Evolutionary conservation across 2,797 vertebrate genomes (phyloP), one percentile per base, ranked within the genome.

Genomic region (Spondyliosoma cantharus): DNA sequence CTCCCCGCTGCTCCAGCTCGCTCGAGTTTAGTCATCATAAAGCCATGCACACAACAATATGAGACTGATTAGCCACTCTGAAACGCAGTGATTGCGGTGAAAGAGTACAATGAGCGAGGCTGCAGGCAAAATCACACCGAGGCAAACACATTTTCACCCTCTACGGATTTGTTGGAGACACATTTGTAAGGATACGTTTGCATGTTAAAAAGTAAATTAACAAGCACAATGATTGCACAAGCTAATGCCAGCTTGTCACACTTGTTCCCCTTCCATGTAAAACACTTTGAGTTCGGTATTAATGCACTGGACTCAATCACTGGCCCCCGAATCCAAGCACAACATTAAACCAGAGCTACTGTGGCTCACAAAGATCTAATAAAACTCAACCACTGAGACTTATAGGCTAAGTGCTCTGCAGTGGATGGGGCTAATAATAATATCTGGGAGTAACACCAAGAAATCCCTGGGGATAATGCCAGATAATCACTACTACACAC

Each of bases 401-500:
- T 76, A 81, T 64, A 75, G 74, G 70, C 74, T 45, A 64, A 82
- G 68, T 71, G 69, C 73, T 71, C 62, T 27, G 59, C 76, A 65
- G 67, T 1, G 52, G 82, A 84, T 71, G 74, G 37, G 74, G 62
- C 85, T 90, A 82, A 85, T 86, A 84, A 89, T 83, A 91, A 86
- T 88, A 86, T 89, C 85, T 84, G 65, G 72, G 58, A 90, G 76
- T 66, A 82, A 86, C 64, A 87, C 83, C 71, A 81, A 88, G 68
- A 85, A 80, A 82, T 80, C 85, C 71, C 54, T 2, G 5, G 59
- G 76, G 89, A 84, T 80, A 80, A 83, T 71, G 79, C 77, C 79
- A 77, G 75, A 86, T 87, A 85, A 90, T 87, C 83, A 84, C 54
- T 49, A 13, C 56, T 66, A 43, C 79, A 79, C 67, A 61, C 79